Percentiles rank a stretch among this genome's conserved stretches.
phyloP scores from a whole-genome alignment of 2,797 vertebrate species.

The Pelobates cultripes region DNA sequence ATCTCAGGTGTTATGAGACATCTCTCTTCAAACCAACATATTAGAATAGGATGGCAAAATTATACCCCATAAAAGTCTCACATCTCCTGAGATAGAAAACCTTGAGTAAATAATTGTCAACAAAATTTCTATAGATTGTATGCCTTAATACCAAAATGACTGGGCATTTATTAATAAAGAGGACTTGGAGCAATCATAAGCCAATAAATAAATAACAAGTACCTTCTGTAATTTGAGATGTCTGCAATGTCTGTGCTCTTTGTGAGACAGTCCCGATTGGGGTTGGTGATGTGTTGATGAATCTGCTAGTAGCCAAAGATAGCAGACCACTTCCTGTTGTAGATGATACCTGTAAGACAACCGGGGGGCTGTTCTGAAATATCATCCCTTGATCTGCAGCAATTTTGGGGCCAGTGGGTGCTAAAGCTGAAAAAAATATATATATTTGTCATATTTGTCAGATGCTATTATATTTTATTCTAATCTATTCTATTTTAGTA shows the following conservation, averaged over 20 bases:
- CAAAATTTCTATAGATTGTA: too few species aligned
- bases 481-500: too few species aligned
- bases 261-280: conserved; percentile 1
- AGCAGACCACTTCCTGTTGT: conserved; percentile 11
- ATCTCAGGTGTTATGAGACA: too few species aligned
- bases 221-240: conserved; percentile 5
- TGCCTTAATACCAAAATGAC: too few species aligned
- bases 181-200: too few species aligned
- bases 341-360: conserved; percentile 10
- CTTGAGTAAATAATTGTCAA: too few species aligned
- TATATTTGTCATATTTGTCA: neutral
- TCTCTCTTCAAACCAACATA: too few species aligned
- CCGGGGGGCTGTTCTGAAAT: conserved; percentile 23
- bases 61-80: too few species aligned
- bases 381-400: conserved; percentile 30
- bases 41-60: too few species aligned
- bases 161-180: too few species aligned
- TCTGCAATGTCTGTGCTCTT: neutral
- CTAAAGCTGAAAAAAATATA: neutral
- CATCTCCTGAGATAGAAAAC: too few species aligned
- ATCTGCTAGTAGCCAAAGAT: neutral
- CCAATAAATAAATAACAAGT: neutral
- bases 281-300: neutral
- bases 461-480: too few species aligned
- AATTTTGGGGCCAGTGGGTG: conserved; percentile 12